Evolutionary conservation across 2,888 invertebrate species (phyloP).

Genomic region (Campoplex capitator): DNA sequence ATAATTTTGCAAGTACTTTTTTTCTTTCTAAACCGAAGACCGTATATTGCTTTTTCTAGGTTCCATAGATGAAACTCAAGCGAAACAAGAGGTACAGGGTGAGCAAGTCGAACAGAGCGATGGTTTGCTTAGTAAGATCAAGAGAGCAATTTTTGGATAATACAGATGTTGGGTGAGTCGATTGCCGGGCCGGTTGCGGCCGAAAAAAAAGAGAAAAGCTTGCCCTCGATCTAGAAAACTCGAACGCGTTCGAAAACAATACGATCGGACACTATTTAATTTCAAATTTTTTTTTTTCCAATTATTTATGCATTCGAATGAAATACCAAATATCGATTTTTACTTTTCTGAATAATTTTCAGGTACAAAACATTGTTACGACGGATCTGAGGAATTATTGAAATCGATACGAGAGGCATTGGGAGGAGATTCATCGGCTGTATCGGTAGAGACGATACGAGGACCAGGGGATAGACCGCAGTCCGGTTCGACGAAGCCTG

Average conservation of each 20-base stretch:
- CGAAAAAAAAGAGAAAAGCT: no score
- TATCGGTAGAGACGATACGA: slow-evolving; percentile 15
- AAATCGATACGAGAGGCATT: slow-evolving; percentile 88
- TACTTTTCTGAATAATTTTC: slow-evolving; percentile 74
- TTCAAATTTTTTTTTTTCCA: no score
- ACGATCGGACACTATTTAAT: neutral
- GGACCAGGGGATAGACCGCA: slow-evolving; percentile 75
- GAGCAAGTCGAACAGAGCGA: slow-evolving; percentile 82
- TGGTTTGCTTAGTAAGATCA: slow-evolving; percentile 87
- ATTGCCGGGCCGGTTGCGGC: neutral
- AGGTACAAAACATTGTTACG: slow-evolving; percentile 89
- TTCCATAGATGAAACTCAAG: slow-evolving; percentile 85
- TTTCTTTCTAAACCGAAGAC: slow-evolving; percentile 60
- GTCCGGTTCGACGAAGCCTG: slow-evolving; percentile 38
- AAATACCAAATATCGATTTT: neutral
- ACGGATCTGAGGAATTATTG: slow-evolving; percentile 87
- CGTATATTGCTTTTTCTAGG: slow-evolving; percentile 84
- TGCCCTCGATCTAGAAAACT: no score
- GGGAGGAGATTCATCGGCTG: slow-evolving; percentile 82
- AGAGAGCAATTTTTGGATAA: slow-evolving; percentile 88
- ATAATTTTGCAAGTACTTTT: slow-evolving; percentile 30
- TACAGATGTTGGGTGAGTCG: slow-evolving; percentile 77
- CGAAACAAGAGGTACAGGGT: slow-evolving; percentile 81
- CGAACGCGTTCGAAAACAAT: neutral
- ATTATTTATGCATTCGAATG: neutral